Evolutionary conservation across 2,797 vertebrate species (phyloP), one percentile per base, ranked within the genome.

Genomic region (Sternarchorhynchus goeldii): DNA sequence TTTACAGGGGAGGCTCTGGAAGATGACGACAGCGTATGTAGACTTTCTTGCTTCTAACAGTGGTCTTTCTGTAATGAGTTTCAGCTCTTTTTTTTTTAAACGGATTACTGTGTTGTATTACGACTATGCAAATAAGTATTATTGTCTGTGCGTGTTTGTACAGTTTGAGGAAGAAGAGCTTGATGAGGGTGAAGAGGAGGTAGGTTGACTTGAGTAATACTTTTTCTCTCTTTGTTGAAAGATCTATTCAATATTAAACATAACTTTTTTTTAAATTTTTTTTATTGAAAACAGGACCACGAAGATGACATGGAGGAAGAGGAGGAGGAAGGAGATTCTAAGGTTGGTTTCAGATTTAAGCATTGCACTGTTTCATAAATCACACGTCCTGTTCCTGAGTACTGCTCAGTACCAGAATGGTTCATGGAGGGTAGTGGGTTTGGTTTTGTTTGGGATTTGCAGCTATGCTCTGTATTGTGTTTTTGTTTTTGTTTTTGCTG

Each of bases 1-100:
- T 99, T 99, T 90, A 99, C 97, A 0, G 97, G 97, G 31, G 97
- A 99, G 90, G 97, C 97, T 66, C 93, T 98, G 88, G 97, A 99
- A 79, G 96, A 99, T 55, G 96, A 98, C 6, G 97, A 98, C 80
- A 98, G 97, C 0, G 98, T 99, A 93, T 4, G 78, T 77, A 17
- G 73, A 62, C 17, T 14, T n/a, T 12, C 17, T 4, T 8, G 53
- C 45, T 34, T 41, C 4, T 25, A 59, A n/a, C 4, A 12, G 31
- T 55, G 8, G 31, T 36, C 0, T 69, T 29, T 29, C 39, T 29
- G 5, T 73, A 58, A 18, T 14, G 7, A 29, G n/a, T 1, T 73
- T 2, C 50, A 2, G 5, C 21, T 4, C 3, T 14, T 12, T 12
- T 50, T 50, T 50, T 10, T 2, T 50, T 50, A 16, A 12, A 50